phyloP scores from a whole-genome alignment of 2,888 invertebrate genomes.

The Heliconius aoede region DNA sequence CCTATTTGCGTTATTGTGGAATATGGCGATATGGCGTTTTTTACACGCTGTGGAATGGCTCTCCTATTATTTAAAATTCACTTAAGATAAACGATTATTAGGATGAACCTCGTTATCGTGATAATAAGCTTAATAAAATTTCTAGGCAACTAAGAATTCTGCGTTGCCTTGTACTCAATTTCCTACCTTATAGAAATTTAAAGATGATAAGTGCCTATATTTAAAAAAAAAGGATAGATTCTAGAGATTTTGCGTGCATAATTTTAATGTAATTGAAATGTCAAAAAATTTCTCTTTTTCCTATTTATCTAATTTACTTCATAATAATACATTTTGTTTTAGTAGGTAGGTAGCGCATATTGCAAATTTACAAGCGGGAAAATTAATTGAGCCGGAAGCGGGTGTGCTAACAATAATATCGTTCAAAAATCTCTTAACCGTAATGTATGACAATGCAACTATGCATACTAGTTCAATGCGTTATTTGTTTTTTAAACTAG shows the following conservation, averaged over 20 bases:
- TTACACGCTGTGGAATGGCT: background rate
- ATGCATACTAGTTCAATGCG: background rate
- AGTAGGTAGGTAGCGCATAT: background rate
- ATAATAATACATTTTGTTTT: background rate
- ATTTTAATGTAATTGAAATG: no score
- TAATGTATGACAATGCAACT: background rate
- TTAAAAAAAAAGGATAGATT: no score
- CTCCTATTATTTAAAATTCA: background rate
- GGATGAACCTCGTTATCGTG: background rate
- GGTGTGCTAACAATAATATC: slow-evolving; percentile 13
- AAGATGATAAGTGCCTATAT: no score
- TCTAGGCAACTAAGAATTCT: background rate
- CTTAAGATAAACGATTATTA: background rate
- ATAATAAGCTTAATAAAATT: background rate
- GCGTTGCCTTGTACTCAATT: no score
- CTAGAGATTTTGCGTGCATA: no score
- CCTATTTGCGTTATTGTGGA: slow-evolving; percentile 15
- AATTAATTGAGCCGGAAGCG: slow-evolving; percentile 9
- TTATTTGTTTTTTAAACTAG: background rate
- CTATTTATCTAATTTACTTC: background rate
- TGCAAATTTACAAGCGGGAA: background rate
- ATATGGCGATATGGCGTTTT: background rate
- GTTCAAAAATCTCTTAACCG: background rate
- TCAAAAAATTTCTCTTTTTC: no score
- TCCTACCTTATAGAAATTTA: no score